Base-by-base conservation (phyloP, 2,113 vertebrate genomes). In the Abramis brama region DNA sequence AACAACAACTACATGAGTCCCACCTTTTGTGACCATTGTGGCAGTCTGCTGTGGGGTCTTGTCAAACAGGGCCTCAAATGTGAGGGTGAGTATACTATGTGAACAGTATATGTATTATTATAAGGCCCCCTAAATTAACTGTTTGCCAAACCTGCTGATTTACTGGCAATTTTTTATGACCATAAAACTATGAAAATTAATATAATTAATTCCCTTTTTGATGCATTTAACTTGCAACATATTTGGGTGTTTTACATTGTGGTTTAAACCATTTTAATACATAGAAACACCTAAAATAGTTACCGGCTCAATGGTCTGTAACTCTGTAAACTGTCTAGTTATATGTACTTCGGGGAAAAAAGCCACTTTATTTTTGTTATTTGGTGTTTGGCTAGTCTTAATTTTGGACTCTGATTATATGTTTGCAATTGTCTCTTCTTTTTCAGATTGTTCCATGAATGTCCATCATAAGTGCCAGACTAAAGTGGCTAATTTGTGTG, bases 11-110 rank as follows among this genome's bases (percentile, higher is more conserved):
- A 99, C 92, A 99, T 96, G 96, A 97, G 98, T 92, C 98, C 98
- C 12, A 99, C 97, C 2, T 99, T 99, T 95, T 99, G 98, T 7
- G 98, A 99, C 92, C 98, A 99, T 93, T 99, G 98, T 0, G 98
- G 98, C 87, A 99, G 97, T 89, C 92, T 99, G 90, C 95, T 99
- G 66, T 99, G 98, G 98, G 98, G 98, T 57, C 94, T 99, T 71
- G 96, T 97, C 91, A 97, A 90, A 86, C 98, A 99, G 86, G 98
- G 98, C 9, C 94, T 98, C 17, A 99, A 99, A 89, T 99, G 98
- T 93, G 97, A 98, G 94, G 98, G 98, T 99, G 88, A 19, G 87
- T 59, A 17, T 36, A 33, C 21, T 30, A 57, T 57, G 55, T 8
- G 55, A 57, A 57, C 55, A 17, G 17, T 2, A 33, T 12, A 36